Conservation (phyloP, 2,797 vertebrate genomes). For the Rhabdomys pumilio region DNA sequence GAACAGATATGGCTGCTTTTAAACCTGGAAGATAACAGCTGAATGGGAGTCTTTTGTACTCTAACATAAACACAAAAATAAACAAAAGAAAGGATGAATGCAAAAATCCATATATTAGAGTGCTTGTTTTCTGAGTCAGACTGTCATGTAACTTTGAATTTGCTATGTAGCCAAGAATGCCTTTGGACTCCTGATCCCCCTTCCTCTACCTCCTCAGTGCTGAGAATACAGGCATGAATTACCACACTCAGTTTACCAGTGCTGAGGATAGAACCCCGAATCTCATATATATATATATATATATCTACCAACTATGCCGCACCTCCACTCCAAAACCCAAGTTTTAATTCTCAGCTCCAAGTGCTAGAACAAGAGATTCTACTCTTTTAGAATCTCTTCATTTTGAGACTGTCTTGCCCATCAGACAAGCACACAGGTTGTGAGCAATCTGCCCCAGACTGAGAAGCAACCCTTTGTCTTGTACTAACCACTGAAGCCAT, state of each 20-base stretch:
- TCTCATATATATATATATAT: not conserved
- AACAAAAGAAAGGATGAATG: slow-evolving; percentile 44
- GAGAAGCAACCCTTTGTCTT: not conserved
- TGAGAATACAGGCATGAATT: not conserved
- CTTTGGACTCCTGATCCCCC: not conserved
- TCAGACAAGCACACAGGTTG: not conserved
- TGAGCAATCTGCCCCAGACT: not conserved
- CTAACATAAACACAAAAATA: slow-evolving; percentile 57
- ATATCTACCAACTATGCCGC: not conserved
- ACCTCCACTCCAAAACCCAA: not conserved
- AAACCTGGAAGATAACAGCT: slow-evolving; percentile 60
- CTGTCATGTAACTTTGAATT: not conserved
- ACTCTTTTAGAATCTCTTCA: not conserved
- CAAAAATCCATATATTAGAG: not conserved
- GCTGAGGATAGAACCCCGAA: not conserved
- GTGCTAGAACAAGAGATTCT: not conserved
- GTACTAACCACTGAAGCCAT: not conserved
- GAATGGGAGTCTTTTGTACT: slow-evolving; percentile 18
- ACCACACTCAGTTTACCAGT: not conserved
- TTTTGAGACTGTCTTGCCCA: not conserved
- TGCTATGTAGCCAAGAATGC: no score
- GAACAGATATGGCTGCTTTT: slow-evolving; percentile 72
- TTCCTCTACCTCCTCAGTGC: not conserved
- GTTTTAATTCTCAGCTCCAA: not conserved
- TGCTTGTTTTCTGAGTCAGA: not conserved